Conservation (phyloP, 2,797 vertebrate genomes). For the Channa striata region DNA sequence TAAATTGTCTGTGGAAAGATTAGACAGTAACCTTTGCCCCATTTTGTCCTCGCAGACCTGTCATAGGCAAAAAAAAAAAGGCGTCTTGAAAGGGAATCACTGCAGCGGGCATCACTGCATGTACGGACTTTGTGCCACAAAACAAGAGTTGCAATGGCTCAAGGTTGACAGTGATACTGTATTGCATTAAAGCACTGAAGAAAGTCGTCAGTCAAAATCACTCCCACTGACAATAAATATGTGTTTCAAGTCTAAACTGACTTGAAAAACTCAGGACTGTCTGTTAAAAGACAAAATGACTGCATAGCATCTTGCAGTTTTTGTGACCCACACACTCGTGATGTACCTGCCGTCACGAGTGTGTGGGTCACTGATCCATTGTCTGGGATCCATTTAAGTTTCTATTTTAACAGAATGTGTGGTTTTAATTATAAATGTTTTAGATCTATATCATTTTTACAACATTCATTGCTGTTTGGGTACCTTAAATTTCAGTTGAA, state of each 20-base stretch:
- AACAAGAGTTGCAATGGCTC: background rate
- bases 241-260: background rate
- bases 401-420: background rate
- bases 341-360: background rate
- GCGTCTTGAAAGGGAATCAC: background rate
- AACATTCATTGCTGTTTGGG: background rate
- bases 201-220: background rate
- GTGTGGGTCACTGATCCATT: background rate
- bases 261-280: too few species aligned
- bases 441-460: background rate
- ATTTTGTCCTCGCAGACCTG: background rate
- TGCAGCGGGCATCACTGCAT: conserved; percentile 2
- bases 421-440: background rate
- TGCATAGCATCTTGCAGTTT: background rate
- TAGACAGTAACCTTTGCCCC: background rate
- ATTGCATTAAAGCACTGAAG: background rate
- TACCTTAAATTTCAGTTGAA: background rate
- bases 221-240: background rate
- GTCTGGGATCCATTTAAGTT: background rate
- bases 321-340: background rate
- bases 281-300: too few species aligned
- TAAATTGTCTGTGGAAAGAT: background rate
- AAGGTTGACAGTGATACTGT: background rate
- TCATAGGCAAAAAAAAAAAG: background rate
- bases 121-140: background rate